Percentiles rank a stretch among this genome's conserved stretches.
Conservation (phyloP, 2,888 invertebrate genomes). For the Lottia scabra region DNA sequence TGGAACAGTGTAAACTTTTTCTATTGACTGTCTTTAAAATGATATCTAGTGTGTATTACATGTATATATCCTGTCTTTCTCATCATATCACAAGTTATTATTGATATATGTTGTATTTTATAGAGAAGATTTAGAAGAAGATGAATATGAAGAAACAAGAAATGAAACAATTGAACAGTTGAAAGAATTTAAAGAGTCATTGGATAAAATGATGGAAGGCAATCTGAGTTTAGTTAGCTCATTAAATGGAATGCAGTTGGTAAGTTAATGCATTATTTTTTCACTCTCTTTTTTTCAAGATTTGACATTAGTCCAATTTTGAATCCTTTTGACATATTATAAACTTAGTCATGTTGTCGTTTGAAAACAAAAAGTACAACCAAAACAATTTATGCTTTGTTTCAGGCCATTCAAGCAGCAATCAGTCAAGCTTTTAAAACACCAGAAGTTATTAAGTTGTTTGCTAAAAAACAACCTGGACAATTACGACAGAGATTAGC, state of each 20-base stretch:
- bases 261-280: constrained; percentile 66
- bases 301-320: too few relatives aligned
- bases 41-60: too few relatives aligned
- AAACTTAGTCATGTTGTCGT: too few relatives aligned
- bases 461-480: constrained; percentile 79
- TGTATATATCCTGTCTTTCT: not conserved
- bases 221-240: constrained; percentile 78
- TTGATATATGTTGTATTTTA: constrained; percentile 36
- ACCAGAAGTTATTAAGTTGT: constrained; percentile 80
- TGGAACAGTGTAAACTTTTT: too few relatives aligned
- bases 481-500: constrained; percentile 75
- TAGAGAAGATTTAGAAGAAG: constrained; percentile 76
- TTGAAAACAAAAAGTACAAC: too few relatives aligned
- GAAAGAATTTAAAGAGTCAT: constrained; percentile 76
- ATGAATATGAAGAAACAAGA: constrained; percentile 79
- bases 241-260: constrained; percentile 77
- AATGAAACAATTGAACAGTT: constrained; percentile 80
- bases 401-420: constrained; percentile 79
- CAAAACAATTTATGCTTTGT: constrained; percentile 7
- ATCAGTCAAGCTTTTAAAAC: constrained; percentile 82
- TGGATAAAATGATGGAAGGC: constrained; percentile 77
- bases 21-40: not conserved
- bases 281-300: too few relatives aligned
- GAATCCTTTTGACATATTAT: too few relatives aligned
- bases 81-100: not conserved